These are phyloP conservation scores for Hozukius guyotensis DNA, from an alignment of 2,797 vertebrate genomes.

Conservation along the genomic window DNA sequence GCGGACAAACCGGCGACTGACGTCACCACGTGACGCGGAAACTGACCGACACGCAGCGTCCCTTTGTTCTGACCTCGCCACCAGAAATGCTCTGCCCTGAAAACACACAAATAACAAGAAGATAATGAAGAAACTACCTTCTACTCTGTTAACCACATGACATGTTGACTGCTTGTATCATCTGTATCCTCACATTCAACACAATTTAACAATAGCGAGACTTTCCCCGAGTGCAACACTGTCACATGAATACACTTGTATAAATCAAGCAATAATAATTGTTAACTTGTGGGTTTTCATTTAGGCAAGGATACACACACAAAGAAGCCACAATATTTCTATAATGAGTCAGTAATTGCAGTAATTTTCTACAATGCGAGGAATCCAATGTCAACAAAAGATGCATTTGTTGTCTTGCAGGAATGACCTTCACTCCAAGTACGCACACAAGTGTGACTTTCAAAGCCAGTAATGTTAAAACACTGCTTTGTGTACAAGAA, in stretches of 20 bases:
- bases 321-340: background rate
- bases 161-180: background rate
- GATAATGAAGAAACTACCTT: background rate
- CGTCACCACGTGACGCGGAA: conserved; percentile 96
- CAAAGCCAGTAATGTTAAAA: conserved; percentile 1
- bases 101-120: background rate
- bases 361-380: conserved; percentile 25
- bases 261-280: background rate
- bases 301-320: background rate
- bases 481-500: background rate
- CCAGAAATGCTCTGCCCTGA: conserved; percentile 98
- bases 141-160: background rate
- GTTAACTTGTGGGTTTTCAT: background rate
- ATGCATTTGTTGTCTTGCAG: background rate
- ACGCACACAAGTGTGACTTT: background rate
- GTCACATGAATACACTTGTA: background rate
- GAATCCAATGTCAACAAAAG: conserved; percentile 26
- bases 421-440: background rate
- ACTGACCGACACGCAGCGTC: conserved; percentile 93
- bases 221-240: background rate
- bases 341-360: conserved; percentile 21
- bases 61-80: conserved; percentile 97
- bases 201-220: background rate
- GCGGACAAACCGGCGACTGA: conserved; percentile 95
- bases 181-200: background rate